Evolutionary conservation across 2,797 vertebrate genomes (phyloP).

Genomic region (Ceyx erithaca): DNA sequence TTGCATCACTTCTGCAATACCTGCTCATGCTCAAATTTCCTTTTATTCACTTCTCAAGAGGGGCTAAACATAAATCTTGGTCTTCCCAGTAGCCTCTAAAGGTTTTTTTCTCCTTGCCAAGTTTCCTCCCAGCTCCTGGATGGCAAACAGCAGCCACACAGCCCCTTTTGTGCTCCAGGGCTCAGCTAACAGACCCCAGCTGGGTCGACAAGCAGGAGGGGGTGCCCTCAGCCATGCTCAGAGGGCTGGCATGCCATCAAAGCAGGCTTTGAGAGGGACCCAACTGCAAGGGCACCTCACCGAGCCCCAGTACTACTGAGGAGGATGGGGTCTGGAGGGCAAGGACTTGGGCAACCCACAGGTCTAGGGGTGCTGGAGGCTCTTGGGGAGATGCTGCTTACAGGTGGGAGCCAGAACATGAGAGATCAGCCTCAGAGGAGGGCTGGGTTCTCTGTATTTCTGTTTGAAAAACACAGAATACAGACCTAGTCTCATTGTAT

Average conservation of each 20-base stretch:
- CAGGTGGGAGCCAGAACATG: background rate
- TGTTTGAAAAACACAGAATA: background rate
- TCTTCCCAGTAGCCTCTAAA: background rate
- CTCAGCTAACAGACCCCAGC: background rate
- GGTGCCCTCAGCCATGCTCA: accelerated
- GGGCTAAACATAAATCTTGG: accelerated
- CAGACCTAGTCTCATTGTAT: accelerated
- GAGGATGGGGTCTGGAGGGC: background rate
- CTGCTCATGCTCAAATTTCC: background rate
- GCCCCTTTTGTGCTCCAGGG: background rate
- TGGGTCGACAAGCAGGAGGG: background rate
- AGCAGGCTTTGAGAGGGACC: background rate
- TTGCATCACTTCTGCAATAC: background rate
- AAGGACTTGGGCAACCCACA: accelerated
- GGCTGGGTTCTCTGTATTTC: too few species aligned
- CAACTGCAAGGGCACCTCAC: accelerated
- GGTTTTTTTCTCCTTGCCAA: constrained; percentile 7
- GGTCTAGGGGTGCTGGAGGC: background rate
- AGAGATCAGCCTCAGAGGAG: accelerated
- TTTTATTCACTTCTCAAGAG: background rate
- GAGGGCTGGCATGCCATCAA: constrained; percentile 21
- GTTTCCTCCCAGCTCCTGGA: background rate
- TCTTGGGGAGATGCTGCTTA: background rate
- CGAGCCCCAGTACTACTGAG: accelerated
- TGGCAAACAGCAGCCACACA: constrained; percentile 49